These are phyloP conservation scores for Forbesichthys agassizii DNA, from an alignment of 2,113 vertebrate genomes.

Conservation along the genomic window DNA sequence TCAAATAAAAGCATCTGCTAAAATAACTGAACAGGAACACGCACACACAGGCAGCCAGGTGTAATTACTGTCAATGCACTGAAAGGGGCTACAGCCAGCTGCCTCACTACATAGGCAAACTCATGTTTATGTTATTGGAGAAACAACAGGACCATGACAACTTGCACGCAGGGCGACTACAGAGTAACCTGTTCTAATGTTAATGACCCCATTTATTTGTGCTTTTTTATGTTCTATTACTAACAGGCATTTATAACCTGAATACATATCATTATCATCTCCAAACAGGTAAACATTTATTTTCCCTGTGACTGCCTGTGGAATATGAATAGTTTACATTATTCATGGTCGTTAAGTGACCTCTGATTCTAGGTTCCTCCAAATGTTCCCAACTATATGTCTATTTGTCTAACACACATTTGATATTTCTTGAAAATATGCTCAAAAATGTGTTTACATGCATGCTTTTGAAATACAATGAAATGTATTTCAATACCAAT, in stretches of 20 bases:
- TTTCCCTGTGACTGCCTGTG: constrained; percentile 6
- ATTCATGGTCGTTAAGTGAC: neutral
- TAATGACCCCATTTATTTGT: constrained; percentile 33
- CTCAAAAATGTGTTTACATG: too few species aligned
- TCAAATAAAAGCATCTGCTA: neutral
- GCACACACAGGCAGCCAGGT: neutral
- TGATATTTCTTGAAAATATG: too few species aligned
- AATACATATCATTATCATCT: constrained; percentile 29
- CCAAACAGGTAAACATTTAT: constrained; percentile 23
- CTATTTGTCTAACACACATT: too few species aligned
- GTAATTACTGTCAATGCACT: constrained; percentile 54
- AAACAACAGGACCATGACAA: constrained; percentile 22
- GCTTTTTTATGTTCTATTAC: constrained; percentile 29
- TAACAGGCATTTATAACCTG: constrained; percentile 21
- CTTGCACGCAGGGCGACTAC: constrained; percentile 17
- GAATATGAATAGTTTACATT: neutral
- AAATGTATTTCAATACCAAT: too few species aligned
- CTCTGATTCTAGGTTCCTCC: too few species aligned
- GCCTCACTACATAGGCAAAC: constrained; percentile 23
- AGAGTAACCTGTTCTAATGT: constrained; percentile 26
- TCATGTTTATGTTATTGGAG: constrained; percentile 27
- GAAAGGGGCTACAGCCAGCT: constrained; percentile 38
- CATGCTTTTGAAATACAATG: too few species aligned
- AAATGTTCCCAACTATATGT: too few species aligned
- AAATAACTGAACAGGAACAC: neutral